Percentiles rank a stretch among this genome's conserved stretches.
Conservation (phyloP, 2,113 vertebrate genomes). For the Illadopsis cleaveri region DNA sequence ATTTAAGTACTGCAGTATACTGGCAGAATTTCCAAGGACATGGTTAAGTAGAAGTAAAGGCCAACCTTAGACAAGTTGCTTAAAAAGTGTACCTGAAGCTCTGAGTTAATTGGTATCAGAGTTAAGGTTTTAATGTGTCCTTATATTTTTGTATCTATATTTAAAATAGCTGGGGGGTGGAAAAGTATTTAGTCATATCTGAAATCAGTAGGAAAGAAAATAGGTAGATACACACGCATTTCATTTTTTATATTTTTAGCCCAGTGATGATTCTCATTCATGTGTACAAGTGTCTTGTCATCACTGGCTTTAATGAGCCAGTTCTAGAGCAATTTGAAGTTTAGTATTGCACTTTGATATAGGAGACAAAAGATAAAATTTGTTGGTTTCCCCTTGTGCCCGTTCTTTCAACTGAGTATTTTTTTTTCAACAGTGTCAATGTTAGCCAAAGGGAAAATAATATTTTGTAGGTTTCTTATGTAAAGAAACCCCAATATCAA, state of each 20-base stretch:
- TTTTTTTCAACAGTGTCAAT: not conserved
- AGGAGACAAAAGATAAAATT: not conserved
- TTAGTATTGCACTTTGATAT: not conserved
- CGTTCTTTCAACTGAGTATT: not conserved
- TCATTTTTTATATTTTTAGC: not conserved
- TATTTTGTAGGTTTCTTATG: not conserved
- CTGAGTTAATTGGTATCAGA: not conserved
- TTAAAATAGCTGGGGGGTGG: not conserved
- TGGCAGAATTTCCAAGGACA: not conserved
- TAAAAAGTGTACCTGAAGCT: not conserved
- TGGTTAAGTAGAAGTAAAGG: not conserved
- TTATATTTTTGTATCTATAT: not conserved
- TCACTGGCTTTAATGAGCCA: not conserved
- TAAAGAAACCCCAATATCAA: not conserved
- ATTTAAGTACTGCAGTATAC: not conserved
- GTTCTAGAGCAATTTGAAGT: not conserved
- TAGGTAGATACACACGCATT: not conserved
- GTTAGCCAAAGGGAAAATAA: not conserved
- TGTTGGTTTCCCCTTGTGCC: not conserved
- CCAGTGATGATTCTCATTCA: not conserved
- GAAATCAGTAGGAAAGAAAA: not conserved
- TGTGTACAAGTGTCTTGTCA: not conserved
- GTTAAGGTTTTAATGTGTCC: not conserved
- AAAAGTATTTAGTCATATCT: not conserved
- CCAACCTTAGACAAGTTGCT: not conserved